Conservation (phyloP, 2,113 vertebrate species). For the Carassius carassius region DNA sequence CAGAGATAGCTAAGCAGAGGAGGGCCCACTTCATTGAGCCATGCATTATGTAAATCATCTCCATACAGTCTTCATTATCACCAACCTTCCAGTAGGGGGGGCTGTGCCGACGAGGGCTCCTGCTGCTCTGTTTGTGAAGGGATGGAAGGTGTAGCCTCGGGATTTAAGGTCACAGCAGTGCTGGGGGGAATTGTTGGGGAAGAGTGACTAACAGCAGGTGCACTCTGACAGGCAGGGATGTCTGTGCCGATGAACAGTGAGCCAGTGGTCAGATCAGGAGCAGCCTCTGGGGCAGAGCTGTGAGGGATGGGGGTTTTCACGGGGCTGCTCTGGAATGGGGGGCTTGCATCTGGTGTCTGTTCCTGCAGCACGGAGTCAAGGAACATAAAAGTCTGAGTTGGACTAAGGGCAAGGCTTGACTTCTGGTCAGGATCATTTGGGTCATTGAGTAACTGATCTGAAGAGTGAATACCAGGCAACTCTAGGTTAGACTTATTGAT, state of each 20-base stretch:
- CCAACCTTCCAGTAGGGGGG: slow-evolving; percentile 79
- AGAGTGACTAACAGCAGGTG: slow-evolving; percentile 42
- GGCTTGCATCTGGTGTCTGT: slow-evolving; percentile 38
- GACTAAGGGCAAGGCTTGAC: slow-evolving; percentile 59
- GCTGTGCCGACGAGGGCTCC: slow-evolving; percentile 73
- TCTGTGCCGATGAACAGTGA: slow-evolving; percentile 63
- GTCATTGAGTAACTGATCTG: not conserved
- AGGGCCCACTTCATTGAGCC: slow-evolving; percentile 54
- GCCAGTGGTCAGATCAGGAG: slow-evolving; percentile 64
- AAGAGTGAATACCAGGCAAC: slow-evolving; percentile 15
- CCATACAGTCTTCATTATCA: slow-evolving; percentile 69
- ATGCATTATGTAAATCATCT: slow-evolving; percentile 57
- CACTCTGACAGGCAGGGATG: slow-evolving; percentile 43
- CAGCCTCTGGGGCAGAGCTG: slow-evolving; percentile 55
- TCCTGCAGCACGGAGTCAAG: slow-evolving; percentile 76
- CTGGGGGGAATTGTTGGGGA: slow-evolving; percentile 15
- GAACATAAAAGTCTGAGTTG: slow-evolving; percentile 74
- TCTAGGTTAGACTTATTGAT: slow-evolving; percentile 22
- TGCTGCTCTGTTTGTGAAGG: slow-evolving; percentile 72
- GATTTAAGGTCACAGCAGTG: slow-evolving; percentile 60
- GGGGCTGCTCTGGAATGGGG: slow-evolving; percentile 40
- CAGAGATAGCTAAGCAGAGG: slow-evolving; percentile 47
- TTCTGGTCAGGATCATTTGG: slow-evolving; percentile 2
- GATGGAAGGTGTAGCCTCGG: slow-evolving; percentile 68
- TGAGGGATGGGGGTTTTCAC: slow-evolving; percentile 6